Conservation (phyloP, 2,797 vertebrate species). For the Protonibea diacanthus region DNA sequence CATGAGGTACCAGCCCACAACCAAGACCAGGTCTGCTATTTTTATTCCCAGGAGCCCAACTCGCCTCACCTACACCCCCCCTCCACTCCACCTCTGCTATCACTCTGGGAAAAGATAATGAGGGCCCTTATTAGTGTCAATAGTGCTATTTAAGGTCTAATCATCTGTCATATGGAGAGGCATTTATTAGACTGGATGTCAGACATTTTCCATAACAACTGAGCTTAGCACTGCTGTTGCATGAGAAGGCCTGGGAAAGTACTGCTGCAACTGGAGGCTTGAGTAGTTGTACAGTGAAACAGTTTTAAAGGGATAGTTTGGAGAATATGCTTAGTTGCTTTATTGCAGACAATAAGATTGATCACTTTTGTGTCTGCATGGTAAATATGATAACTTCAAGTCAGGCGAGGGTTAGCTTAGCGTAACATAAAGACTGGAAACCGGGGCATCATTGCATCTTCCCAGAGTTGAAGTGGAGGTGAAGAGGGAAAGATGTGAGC, state of each 20-base stretch:
- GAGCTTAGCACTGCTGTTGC: conserved; percentile 50
- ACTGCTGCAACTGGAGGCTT: neutral
- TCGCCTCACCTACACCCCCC: conserved; percentile 32
- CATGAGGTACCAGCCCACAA: conserved; percentile 25
- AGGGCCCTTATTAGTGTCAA: conserved; percentile 81
- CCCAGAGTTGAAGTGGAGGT: too few relatives aligned
- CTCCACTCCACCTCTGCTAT: conserved; percentile 56
- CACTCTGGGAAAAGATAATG: conserved; percentile 81
- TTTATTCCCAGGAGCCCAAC: conserved; percentile 44
- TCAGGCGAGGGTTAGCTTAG: neutral
- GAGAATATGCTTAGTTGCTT: neutral
- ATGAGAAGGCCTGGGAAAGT: conserved; percentile 38
- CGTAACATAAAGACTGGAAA: neutral
- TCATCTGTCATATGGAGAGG: conserved; percentile 67
- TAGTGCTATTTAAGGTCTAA: conserved; percentile 77
- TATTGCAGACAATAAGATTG: too few relatives aligned
- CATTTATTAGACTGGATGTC: conserved; percentile 61
- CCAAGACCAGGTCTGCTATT: conserved; percentile 29
- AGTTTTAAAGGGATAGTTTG: neutral
- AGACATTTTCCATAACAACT: conserved; percentile 75
- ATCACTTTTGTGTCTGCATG: too few relatives aligned
- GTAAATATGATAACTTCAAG: neutral
- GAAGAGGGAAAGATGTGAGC: too few relatives aligned
- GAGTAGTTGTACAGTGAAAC: neutral
- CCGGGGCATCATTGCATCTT: too few relatives aligned